Conservation (phyloP, 2,888 invertebrate species). For the Ariolimax columbianus region DNA sequence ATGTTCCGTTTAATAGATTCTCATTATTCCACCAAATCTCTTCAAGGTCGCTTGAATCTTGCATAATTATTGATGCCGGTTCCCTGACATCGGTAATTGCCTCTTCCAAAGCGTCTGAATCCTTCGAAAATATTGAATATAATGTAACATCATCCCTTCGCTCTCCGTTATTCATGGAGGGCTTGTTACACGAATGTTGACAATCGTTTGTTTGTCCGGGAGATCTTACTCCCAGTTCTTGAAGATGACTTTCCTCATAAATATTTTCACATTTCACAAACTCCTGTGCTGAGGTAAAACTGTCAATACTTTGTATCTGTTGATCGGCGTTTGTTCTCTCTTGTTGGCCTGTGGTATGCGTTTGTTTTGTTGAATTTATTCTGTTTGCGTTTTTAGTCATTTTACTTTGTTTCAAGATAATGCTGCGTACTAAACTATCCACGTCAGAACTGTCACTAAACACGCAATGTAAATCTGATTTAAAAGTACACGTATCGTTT, state of each 20-base stretch:
- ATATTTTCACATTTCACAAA: neutral
- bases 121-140: neutral
- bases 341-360: no score
- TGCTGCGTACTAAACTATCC: conserved; percentile 9
- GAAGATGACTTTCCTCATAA: neutral
- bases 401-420: neutral
- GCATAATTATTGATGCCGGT: neutral
- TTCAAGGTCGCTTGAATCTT: conserved; percentile 10
- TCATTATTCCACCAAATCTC: neutral
- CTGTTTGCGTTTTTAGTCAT: neutral
- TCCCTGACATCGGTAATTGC: conserved; percentile 25
- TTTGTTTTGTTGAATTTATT: neutral
- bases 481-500: neutral
- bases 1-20: neutral
- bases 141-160: neutral
- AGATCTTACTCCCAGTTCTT: neutral
- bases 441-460: conserved; percentile 28
- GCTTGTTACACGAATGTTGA: neutral
- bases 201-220: neutral
- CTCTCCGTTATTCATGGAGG: neutral
- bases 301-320: neutral
- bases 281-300: no score
- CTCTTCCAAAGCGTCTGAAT: conserved; percentile 15
- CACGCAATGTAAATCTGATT: neutral
- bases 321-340: neutral